Percentiles rank a stretch among this genome's conserved stretches.
phyloP scores from a whole-genome alignment of 2,797 vertebrate species.

The Coregonus sp. region DNA sequence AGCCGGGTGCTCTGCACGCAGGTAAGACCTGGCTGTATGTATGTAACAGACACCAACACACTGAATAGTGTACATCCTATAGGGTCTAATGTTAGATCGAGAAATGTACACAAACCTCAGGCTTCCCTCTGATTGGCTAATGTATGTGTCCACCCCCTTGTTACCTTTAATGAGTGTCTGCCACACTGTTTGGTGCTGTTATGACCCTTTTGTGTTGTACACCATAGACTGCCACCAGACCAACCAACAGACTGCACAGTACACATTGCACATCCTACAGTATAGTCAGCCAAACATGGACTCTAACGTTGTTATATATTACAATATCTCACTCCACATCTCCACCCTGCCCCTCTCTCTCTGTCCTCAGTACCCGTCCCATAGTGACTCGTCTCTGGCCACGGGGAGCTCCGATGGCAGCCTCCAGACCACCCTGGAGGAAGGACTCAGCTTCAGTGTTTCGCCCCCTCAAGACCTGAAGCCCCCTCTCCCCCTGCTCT shows the following conservation, averaged over 20 bases:
- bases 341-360: not conserved
- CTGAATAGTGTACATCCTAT: not conserved
- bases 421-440: conserved; percentile 92
- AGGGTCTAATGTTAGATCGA: too few species aligned
- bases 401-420: conserved; percentile 90
- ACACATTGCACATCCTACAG: not conserved
- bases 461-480: conserved; percentile 87
- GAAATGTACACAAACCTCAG: too few species aligned
- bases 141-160: not conserved
- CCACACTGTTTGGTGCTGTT: not conserved
- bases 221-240: too few species aligned
- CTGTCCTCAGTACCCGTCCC: conserved; percentile 72
- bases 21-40: conserved; percentile 40
- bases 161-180: not conserved
- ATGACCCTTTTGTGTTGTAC: too few species aligned
- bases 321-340: conserved; percentile 8
- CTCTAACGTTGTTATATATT: too few species aligned
- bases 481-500: conserved; percentile 64
- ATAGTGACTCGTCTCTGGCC: conserved; percentile 90
- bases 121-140: not conserved
- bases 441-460: conserved; percentile 90
- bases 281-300: not conserved
- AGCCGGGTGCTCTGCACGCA: conserved; percentile 85
- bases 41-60: not conserved
- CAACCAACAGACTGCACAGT: too few species aligned